Evolutionary conservation across 2,888 invertebrate species (phyloP), one percentile per base, ranked within the genome.

Genomic region (Hemaris fuciformis): DNA sequence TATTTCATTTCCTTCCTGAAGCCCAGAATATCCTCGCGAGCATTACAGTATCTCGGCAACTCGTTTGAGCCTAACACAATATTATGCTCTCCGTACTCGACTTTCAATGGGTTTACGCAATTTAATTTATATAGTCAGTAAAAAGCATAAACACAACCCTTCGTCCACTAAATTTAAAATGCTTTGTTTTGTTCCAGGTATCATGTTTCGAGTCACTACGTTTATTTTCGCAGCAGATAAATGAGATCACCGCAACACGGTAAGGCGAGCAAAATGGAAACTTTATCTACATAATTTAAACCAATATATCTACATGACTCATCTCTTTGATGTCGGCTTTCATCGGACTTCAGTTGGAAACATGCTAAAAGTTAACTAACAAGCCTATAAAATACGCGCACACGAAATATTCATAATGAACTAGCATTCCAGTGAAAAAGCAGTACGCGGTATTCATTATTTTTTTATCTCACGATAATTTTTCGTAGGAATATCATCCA

Each of bases 1-100:
- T 87, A 87, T 87, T 84, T 83, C 77, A 76, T 80, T 76, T 82
- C 80, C 80, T 84, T 87, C 84, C 85, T 83, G 84, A 65, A 70
- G 69, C 75, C 81, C 81, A 81, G 81, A 81, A 75, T 77, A 77
- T 67, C 68, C 75, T 75, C 72, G 70, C 70, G 78, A 76, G 74
- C 76, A 72, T 75, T 82, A 82, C 71, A 72, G 66, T 73, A 69
- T 74, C 72, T 76, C 79, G 69, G 75, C 72, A 70, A 77, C 81
- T 79, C 81, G 80, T 83, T 85, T 76, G 76, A 77, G 79, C 81
- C 81, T 72, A 69, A 79, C 81, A 83, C 77, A 75, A 78, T 81
- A 84, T 87, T 85, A 85, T 72, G 73, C 73, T 72, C 73, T 71
- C 69, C 77, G 77, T 80, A 80, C 72, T 61, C 67, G 70, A 68